phyloP scores from a whole-genome alignment of 2,797 vertebrate species.

The Momotus momota region DNA sequence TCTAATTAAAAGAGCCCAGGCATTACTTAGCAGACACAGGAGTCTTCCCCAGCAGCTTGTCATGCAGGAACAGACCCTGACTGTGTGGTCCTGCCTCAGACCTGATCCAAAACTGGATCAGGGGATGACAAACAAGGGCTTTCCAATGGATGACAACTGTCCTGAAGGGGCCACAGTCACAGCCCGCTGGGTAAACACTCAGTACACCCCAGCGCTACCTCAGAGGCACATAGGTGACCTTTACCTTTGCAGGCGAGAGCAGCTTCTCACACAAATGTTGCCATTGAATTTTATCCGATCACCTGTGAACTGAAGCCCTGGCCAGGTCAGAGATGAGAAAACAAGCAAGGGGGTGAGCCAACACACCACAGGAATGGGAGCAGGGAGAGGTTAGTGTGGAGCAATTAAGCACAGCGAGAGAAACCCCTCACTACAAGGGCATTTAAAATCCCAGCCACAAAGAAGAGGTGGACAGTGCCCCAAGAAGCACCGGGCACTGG shows the following conservation, averaged over 20 bases:
- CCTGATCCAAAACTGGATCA: neutral
- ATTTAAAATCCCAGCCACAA: fast-evolving
- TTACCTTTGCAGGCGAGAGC: neutral
- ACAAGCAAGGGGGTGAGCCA: neutral
- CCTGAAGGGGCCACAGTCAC: neutral
- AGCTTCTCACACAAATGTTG: fast-evolving
- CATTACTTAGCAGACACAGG: neutral
- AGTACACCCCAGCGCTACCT: neutral
- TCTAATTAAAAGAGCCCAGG: neutral
- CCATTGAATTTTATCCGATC: neutral
- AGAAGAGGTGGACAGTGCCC: fast-evolving
- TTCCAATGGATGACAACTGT: neutral
- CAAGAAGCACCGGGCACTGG: neutral
- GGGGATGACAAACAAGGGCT: neutral
- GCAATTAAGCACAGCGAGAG: neutral
- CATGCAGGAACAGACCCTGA: fast-evolving
- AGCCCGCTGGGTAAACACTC: neutral
- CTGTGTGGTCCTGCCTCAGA: neutral
- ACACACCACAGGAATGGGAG: fast-evolving
- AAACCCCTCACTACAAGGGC: fast-evolving
- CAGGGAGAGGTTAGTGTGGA: fast-evolving
- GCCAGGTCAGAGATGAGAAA: neutral
- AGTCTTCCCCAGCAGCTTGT: neutral
- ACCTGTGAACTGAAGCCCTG: neutral
- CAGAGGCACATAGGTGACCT: neutral